Percentiles rank a stretch among this genome's conserved stretches.
Conservation (phyloP, 1,140 invertebrate species). For the Elysia chlorotica region DNA sequence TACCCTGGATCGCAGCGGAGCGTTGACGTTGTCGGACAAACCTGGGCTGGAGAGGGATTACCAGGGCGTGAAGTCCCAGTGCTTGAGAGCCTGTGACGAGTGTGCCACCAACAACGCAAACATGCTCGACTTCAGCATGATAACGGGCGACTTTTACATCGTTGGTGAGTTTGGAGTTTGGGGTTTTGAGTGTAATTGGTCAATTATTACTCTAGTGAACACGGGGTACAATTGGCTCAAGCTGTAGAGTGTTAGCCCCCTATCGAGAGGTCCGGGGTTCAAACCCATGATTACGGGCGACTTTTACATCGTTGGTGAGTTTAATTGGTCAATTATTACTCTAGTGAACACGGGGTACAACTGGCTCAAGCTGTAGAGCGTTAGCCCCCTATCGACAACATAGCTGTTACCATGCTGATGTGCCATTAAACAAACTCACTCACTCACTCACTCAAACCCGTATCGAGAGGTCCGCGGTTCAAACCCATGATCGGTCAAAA, state of each 20-base stretch:
- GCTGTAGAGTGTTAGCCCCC: too few species aligned
- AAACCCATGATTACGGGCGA: constrained; percentile 39
- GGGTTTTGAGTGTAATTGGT: not conserved
- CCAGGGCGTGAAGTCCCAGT: constrained; percentile 14
- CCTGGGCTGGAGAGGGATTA: not conserved
- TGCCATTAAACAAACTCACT: not conserved
- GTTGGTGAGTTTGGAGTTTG: constrained; percentile 39
- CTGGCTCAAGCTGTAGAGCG: too few species aligned
- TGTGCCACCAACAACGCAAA: constrained; percentile 32
- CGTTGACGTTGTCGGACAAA: not conserved
- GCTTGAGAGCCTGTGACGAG: constrained; percentile 35
- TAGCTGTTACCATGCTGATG: not conserved
- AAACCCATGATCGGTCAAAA: not conserved
- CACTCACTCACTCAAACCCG: too few species aligned
- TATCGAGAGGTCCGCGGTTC: too few species aligned
- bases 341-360: not conserved
- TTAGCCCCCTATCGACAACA: not conserved
- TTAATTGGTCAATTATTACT: not conserved
- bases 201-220: not conserved
- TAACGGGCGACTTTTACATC: constrained; percentile 49
- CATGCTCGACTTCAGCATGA: constrained; percentile 44
- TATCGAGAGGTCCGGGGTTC: too few species aligned
- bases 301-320: constrained; percentile 46
- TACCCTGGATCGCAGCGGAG: not conserved
- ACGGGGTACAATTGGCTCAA: too few species aligned